Conservation (phyloP, 2,888 invertebrate genomes). For the Allygus modestus region DNA sequence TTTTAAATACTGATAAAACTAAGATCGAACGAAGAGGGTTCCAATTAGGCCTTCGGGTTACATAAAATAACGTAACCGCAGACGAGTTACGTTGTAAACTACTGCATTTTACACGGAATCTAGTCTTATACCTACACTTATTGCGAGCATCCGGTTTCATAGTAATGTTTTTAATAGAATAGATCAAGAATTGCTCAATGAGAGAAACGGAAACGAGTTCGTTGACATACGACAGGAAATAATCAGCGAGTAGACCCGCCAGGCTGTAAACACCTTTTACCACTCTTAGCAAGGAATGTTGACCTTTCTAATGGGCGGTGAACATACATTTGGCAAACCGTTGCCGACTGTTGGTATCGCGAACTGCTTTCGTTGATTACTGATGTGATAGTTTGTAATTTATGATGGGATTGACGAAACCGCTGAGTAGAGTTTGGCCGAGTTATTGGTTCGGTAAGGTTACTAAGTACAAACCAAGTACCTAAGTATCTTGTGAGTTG, state of each 20-base stretch:
- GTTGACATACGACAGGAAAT: conserved; percentile 3
- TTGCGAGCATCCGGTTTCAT: background rate
- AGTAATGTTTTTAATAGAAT: background rate
- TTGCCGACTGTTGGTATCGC: background rate
- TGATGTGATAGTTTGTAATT: background rate
- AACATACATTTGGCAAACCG: conserved; percentile 4
- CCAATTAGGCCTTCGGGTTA: background rate
- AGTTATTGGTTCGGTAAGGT: background rate
- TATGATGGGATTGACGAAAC: background rate
- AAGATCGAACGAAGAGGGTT: background rate
- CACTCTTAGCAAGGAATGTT: background rate
- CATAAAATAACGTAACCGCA: background rate
- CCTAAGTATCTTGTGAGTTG: too few relatives aligned
- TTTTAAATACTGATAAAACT: too few relatives aligned
- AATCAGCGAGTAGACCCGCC: background rate
- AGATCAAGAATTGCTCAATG: background rate
- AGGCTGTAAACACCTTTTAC: conserved; percentile 11
- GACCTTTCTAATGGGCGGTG: conserved; percentile 24
- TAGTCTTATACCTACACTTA: background rate
- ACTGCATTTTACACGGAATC: background rate
- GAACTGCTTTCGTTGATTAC: background rate
- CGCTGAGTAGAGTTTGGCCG: background rate
- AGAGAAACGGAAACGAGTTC: background rate
- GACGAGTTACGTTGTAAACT: background rate
- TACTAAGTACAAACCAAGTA: background rate